A percentile compares a stretch with the other conserved stretches of the same genome.
phyloP scores from a whole-genome alignment of 2,797 vertebrate species.

The Halcyon badia region DNA sequence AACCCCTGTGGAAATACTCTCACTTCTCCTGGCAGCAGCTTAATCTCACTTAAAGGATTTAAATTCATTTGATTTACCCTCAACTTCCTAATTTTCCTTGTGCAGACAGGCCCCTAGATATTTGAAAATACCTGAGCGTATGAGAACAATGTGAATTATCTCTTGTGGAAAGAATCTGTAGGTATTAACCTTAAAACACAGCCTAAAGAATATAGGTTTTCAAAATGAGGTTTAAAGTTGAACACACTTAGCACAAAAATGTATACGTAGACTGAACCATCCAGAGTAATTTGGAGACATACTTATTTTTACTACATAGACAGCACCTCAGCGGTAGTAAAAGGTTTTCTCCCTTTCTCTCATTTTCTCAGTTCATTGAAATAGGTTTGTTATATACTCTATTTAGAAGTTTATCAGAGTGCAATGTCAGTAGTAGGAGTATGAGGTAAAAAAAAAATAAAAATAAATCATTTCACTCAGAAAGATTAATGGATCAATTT shows the following conservation, averaged over 20 bases:
- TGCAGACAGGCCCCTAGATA: background rate
- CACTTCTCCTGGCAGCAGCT: background rate
- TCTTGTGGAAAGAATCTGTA: background rate
- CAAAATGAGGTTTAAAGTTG: background rate
- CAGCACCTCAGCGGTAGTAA: background rate
- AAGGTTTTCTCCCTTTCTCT: background rate
- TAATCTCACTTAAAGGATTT: constrained; percentile 30
- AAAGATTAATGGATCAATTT: background rate
- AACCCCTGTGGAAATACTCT: background rate
- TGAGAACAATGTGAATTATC: background rate
- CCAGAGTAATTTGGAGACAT: background rate
- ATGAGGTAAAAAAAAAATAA: background rate
- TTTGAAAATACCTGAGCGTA: background rate
- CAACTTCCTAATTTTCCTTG: background rate
- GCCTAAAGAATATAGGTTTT: background rate
- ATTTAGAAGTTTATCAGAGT: background rate
- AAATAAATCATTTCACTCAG: background rate
- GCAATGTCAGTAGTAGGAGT: background rate
- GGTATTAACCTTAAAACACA: background rate
- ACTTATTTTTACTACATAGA: background rate
- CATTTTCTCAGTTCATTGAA: background rate
- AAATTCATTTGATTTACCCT: constrained; percentile 21
- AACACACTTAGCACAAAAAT: background rate
- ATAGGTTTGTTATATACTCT: background rate
- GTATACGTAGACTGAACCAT: background rate